Evolutionary conservation across 1,140 invertebrate genomes (phyloP).

Genomic region (Homalodisca vitripennis): DNA sequence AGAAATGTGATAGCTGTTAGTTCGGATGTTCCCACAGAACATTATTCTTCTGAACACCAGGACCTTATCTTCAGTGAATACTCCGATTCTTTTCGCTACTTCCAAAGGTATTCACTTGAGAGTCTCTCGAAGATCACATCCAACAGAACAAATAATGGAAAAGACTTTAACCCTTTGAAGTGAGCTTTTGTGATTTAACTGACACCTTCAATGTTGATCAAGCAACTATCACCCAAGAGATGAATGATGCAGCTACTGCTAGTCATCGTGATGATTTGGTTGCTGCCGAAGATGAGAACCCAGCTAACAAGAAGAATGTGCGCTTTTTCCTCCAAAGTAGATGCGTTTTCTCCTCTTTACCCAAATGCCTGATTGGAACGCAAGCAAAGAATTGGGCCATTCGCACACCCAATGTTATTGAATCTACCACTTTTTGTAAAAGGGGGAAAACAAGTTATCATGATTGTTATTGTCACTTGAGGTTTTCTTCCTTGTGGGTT

Average conservation of each 20-base stretch:
- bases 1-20: not conserved
- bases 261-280: not conserved
- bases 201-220: not conserved
- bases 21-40: not conserved
- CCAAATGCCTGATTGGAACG: too few relatives aligned
- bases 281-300: not conserved
- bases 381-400: not conserved
- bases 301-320: not conserved
- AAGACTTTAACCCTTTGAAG: not conserved
- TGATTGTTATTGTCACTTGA: not conserved
- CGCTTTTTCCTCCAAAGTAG: not conserved
- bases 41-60: not conserved
- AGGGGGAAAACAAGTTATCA: not conserved
- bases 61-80: not conserved
- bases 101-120: constrained; percentile 3
- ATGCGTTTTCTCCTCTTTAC: not conserved
- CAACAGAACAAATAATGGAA: not conserved
- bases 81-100: not conserved
- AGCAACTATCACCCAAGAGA: not conserved
- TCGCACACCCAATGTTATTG: not conserved
- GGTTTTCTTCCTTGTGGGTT: not conserved
- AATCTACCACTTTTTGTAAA: not conserved
- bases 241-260: not conserved
- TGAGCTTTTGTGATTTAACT: not conserved
- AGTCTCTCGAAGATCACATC: not conserved